Evolutionary conservation across 2,888 invertebrate genomes (phyloP), one percentile per base, ranked within the genome.

Genomic region (Tuta absoluta): DNA sequence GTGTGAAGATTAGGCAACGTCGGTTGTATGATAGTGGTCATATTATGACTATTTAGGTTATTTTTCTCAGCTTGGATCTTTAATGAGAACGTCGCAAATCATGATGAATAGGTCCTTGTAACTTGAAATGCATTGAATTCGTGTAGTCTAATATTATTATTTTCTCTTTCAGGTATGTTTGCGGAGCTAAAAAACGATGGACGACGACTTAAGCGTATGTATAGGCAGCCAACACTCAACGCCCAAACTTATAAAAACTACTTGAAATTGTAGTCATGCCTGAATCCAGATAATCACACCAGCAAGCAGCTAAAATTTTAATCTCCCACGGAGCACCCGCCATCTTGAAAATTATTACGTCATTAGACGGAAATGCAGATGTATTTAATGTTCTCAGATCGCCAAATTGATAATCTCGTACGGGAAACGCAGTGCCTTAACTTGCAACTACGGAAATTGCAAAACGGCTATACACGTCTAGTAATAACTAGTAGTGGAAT

Each of bases 361-460:
- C 28, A 56, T 56, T 33, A 56, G 56, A 12, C 11, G 49, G 49
- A 61, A 61, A 61, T 61, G 61, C 61, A 61, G 45, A 61, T 61
- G 19, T 61, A 61, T 24, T 61, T 48, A 33, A 48, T 61, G 28
- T 49, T 37, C 49, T 8, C 17, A 48, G 38, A 24, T 33, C 17
- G 28, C 37, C 14, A 45, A 57, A 65, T 68, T 64, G 63, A 66
- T 65, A 64, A 59, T 63, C 53, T 63, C 41, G 33, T 11, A 45
- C 37, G 66, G 73, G 75, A 74, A 68, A 69, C 68, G 67, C 67
- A 57, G 65, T 64, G 69, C 66, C 68, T 70, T 70, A 74, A 65
- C 67, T 64, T 67, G 69, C 66, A 65, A 67, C 65, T 67, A 56
- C 67, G 75, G 74, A 76, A 75, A 76, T 76, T 76, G 75, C 75